Base-by-base conservation (phyloP, 2,797 vertebrate genomes). In the Typhlichthys eigenmanni region DNA sequence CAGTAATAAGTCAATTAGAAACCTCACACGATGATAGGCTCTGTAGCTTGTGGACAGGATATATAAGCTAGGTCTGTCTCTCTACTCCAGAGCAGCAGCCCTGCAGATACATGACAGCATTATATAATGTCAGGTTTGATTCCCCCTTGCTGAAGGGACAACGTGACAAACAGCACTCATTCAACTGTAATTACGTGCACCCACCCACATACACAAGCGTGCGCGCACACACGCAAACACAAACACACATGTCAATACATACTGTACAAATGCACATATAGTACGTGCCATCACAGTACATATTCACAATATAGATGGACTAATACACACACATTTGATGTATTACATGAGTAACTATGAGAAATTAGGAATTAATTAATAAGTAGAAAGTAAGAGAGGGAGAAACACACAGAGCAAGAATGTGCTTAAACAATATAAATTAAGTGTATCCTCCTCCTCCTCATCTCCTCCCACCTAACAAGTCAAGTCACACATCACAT, bases 121-220 rank as follows among this genome's bases (percentile, higher is more conserved):
- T 55, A 14, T 13, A 60, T 54, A 69, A 55, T 69, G 76, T 81
- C 60, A 72, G 64, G 69, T 81, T 70, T 55, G 68, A 78, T 59
- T 84, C 67, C 68, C 71, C 81, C 82, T 87, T 81, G 82, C 79
- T 78, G 60, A 49, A 57, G 68, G 79, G 82, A 58, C 32, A 47
- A 43, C 32, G 2, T 76, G 68, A 58, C 45, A 75, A 59, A 69
- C 32, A 67, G 52, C 17, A 47, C 34, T 48, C 66, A 64, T 66
- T 78, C 56, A 58, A 54, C 80, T 29, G 54, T 43, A 12, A 58
- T 78, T 29, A 69, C 13, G 57, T n/a, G 62, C 54, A 51, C 5
- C 34, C 55, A 51, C 47, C n/a, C 17, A 55, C 54, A 56, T 32
- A 45, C 48, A 60, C 46, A 48, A 34, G 13, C 53, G 24, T 10